A percentile compares a stretch with the other conserved stretches of the same genome.
Conservation (phyloP, 2,113 vertebrate genomes). For the Neotragus moschatus region DNA sequence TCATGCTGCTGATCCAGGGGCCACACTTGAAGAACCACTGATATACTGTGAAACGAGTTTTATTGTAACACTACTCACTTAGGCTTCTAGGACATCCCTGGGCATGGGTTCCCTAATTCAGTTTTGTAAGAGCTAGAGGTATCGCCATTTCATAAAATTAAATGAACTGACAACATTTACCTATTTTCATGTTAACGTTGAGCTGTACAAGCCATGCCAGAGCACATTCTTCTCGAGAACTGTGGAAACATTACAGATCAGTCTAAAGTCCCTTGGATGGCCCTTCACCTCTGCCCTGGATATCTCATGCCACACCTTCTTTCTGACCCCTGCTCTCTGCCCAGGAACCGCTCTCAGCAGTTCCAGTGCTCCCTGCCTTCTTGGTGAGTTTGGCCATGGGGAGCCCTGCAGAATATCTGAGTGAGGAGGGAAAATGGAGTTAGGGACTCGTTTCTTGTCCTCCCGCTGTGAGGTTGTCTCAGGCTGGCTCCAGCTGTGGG, state of each 20-base stretch:
- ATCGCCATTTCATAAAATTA: neutral
- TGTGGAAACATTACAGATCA: neutral
- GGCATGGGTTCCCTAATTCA: neutral
- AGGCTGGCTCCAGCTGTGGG: neutral
- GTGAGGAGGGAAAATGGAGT: neutral
- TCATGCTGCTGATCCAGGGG: neutral
- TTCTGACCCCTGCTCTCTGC: neutral
- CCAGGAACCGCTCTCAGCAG: neutral
- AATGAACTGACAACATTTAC: neutral
- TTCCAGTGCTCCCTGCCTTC: neutral
- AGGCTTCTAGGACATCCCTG: neutral
- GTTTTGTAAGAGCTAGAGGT: neutral
- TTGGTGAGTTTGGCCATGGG: neutral
- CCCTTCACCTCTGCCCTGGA: neutral
- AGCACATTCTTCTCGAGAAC: neutral
- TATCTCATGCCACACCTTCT: neutral
- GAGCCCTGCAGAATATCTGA: neutral
- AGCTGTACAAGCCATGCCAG: neutral
- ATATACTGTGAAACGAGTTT: too few species aligned
- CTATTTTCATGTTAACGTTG: neutral
- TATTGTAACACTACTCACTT: neutral
- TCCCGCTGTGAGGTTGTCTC: neutral
- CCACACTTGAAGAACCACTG: neutral
- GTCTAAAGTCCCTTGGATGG: neutral
- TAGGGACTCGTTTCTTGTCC: too few species aligned